These are phyloP conservation scores for Phalacrocorax aristotelis DNA, from an alignment of 2,113 vertebrate genomes.

Conservation along the genomic window DNA sequence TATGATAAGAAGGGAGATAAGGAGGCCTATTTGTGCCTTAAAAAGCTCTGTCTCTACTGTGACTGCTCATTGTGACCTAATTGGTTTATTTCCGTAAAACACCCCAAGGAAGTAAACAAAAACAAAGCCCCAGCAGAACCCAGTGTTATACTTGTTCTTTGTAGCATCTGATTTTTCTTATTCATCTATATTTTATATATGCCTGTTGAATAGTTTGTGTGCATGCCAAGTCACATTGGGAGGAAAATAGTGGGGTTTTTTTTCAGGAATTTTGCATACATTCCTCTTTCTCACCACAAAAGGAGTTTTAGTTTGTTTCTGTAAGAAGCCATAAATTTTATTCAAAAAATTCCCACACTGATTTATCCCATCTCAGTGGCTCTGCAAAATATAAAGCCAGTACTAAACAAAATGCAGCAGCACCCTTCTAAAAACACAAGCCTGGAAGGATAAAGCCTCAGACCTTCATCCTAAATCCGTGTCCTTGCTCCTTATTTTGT, in stretches of 20 bases:
- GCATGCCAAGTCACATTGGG: too few relatives aligned
- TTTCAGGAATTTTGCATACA: neutral
- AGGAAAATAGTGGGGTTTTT: neutral
- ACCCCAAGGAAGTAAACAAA: neutral
- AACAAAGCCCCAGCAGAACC: neutral
- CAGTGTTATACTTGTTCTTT: neutral
- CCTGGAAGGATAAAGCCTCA: neutral
- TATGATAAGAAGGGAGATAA: conserved; percentile 13
- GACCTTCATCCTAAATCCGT: neutral
- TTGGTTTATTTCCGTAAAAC: neutral
- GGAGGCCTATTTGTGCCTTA: neutral
- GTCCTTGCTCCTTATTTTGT: neutral
- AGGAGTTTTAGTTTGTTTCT: neutral
- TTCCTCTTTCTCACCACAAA: neutral
- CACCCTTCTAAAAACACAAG: neutral
- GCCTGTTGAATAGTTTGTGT: fast-evolving
- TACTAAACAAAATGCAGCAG: neutral
- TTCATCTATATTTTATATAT: neutral
- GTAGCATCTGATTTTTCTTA: neutral
- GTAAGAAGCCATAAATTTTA: neutral
- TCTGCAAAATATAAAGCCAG: neutral
- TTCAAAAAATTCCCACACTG: neutral
- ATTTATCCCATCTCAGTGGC: neutral
- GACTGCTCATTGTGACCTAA: neutral
- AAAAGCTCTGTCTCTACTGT: neutral